Percentiles rank a stretch among this genome's conserved stretches.
Evolutionary conservation across 1,140 invertebrate genomes (phyloP).

Genomic region (Radopholus similis): DNA sequence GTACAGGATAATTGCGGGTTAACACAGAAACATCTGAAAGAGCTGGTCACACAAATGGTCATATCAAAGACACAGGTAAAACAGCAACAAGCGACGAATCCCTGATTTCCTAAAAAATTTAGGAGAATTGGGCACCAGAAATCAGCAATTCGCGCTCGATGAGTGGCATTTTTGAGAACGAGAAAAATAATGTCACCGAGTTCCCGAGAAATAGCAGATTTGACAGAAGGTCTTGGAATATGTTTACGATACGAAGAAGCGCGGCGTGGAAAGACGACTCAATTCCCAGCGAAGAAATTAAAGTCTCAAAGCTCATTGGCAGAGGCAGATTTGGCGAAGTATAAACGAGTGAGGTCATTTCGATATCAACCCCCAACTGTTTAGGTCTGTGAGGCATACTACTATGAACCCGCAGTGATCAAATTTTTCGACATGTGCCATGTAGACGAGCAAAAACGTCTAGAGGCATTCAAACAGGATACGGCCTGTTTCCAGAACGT

Average conservation of each 20-base stretch:
- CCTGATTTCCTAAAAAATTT: neutral
- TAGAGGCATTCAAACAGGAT: slow-evolving; percentile 90
- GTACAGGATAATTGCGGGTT: slow-evolving; percentile 47
- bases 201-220: slow-evolving; percentile 44
- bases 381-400: slow-evolving; percentile 72
- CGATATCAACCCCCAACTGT: slow-evolving; percentile 15
- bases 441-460: slow-evolving; percentile 77
- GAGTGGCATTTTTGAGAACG: slow-evolving; percentile 37
- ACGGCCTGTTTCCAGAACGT: slow-evolving; percentile 89
- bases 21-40: slow-evolving; percentile 46
- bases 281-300: slow-evolving; percentile 45
- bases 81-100: too few species aligned
- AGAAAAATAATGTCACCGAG: slow-evolving; percentile 10
- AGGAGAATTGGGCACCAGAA: slow-evolving; percentile 49
- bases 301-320: slow-evolving; percentile 46
- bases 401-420: slow-evolving; percentile 98
- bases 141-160: slow-evolving; percentile 41
- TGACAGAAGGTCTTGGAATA: slow-evolving; percentile 53
- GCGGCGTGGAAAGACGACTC: slow-evolving; percentile 52
- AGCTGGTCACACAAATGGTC: slow-evolving; percentile 44
- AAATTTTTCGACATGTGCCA: slow-evolving; percentile 92
- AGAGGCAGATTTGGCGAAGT: slow-evolving; percentile 55
- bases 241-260: slow-evolving; percentile 51
- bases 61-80: slow-evolving; percentile 39
- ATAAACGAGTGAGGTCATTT: slow-evolving; percentile 16